A percentile compares a stretch with the other conserved stretches of the same genome.
These are phyloP conservation scores for Marasmarcha lunaedactyla DNA, from an alignment of 2,888 invertebrate genomes.

Conservation along the genomic window DNA sequence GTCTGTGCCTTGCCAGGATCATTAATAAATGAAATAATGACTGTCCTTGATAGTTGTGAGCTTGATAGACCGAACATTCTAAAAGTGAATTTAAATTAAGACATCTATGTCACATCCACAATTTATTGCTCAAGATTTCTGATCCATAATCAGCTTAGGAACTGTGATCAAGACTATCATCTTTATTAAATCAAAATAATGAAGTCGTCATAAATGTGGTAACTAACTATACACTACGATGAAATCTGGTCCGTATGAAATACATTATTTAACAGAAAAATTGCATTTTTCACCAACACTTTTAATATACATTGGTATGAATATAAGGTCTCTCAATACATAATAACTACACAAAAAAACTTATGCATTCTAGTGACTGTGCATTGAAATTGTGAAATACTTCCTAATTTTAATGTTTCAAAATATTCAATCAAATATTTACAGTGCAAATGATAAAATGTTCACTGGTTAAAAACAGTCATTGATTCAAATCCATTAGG, in stretches of 20 bases:
- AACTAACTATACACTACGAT: no score
- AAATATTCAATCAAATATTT: constrained; percentile 37
- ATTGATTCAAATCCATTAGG: not conserved
- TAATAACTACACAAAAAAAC: constrained; percentile 14
- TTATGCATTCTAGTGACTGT: constrained; percentile 21
- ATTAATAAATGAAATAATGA: no score
- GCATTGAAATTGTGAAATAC: constrained; percentile 32
- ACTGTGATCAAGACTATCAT: constrained; percentile 23
- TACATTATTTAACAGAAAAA: not conserved
- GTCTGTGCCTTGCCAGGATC: no score
- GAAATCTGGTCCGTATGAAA: not conserved
- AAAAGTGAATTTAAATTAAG: constrained; percentile 4
- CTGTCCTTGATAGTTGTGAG: no score
- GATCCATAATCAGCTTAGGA: constrained; percentile 33
- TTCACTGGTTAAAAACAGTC: constrained; percentile 34
- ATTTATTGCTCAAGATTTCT: constrained; percentile 53
- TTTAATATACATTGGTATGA: no score
- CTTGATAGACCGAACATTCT: no score
- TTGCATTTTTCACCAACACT: no score
- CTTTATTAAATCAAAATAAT: constrained; percentile 9
- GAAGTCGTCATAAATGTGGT: constrained; percentile 11
- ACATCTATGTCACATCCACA: constrained; percentile 51
- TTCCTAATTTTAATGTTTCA: constrained; percentile 30
- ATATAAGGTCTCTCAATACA: constrained; percentile 16
- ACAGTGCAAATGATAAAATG: constrained; percentile 42